A percentile compares a stretch with the other conserved stretches of the same genome.
These are phyloP conservation scores for Manis javanica DNA, from an alignment of 2,797 vertebrate species.

Conservation along the genomic window DNA sequence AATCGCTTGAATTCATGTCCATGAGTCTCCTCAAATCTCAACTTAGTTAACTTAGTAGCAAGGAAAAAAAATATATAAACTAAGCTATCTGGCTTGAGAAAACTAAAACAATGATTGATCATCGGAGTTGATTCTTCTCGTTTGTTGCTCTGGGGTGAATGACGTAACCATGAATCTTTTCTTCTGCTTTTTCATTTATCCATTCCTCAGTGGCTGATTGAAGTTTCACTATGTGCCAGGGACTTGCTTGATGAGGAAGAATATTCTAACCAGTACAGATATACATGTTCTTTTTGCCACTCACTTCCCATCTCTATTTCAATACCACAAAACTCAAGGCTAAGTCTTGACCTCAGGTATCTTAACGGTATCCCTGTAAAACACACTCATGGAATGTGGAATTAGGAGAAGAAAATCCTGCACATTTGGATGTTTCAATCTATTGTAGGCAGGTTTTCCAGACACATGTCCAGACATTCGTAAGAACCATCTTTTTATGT, in stretches of 20 bases:
- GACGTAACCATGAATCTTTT: background rate
- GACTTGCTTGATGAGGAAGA: background rate
- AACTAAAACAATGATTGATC: conserved; percentile 9
- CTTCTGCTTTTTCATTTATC: conserved; percentile 7
- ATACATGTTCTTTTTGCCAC: background rate
- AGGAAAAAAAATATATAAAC: background rate
- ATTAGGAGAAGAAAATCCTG: background rate
- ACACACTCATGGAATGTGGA: background rate
- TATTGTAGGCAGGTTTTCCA: background rate
- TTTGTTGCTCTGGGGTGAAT: background rate
- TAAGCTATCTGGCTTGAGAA: background rate
- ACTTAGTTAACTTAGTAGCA: background rate
- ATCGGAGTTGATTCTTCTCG: background rate
- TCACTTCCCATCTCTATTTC: background rate
- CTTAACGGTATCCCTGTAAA: background rate
- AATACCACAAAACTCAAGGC: background rate
- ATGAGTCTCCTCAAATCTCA: background rate
- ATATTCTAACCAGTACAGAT: background rate
- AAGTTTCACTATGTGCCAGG: background rate
- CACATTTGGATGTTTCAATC: background rate
- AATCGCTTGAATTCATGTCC: background rate
- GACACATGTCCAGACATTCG: background rate
- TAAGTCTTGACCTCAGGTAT: background rate
- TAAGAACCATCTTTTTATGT: conserved; percentile 7
- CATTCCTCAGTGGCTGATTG: background rate